Conservation (phyloP, 2,113 vertebrate genomes). For the Aplodontia rufa region DNA sequence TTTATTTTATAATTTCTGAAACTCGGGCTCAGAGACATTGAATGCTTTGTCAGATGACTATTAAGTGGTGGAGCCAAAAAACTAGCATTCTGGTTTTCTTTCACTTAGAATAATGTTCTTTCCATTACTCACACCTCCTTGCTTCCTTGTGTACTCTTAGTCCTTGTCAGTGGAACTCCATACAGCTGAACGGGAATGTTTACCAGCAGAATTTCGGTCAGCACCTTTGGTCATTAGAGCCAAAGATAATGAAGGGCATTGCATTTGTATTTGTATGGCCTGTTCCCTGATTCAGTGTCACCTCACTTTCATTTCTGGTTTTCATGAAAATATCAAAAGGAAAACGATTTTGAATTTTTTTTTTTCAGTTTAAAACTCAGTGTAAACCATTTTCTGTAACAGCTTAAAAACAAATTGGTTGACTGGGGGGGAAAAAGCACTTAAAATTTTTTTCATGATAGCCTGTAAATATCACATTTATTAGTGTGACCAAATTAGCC, state of each 20-base stretch:
- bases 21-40: neutral
- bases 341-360: conserved; percentile 48
- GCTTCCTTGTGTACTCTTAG: neutral
- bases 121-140: neutral
- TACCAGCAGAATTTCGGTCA: neutral
- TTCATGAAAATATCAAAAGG: neutral
- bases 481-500: neutral
- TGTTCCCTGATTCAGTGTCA: neutral
- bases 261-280: neutral
- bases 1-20: neutral
- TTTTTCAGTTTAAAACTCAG: conserved; percentile 10
- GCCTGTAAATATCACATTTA: neutral
- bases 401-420: conserved; percentile 39
- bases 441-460: neutral
- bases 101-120: neutral
- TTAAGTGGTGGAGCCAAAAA: neutral
- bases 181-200: neutral
- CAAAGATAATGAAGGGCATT: neutral
- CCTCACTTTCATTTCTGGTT: conserved; percentile 12
- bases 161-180: conserved; percentile 10
- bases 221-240: neutral
- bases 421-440: neutral
- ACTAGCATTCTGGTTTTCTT: neutral
- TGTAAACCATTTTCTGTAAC: conserved; percentile 1
- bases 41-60: neutral